A percentile compares a stretch with the other conserved stretches of the same genome.
Conservation (phyloP, 2,113 vertebrate genomes). For the Cyprinodon variegatus region DNA sequence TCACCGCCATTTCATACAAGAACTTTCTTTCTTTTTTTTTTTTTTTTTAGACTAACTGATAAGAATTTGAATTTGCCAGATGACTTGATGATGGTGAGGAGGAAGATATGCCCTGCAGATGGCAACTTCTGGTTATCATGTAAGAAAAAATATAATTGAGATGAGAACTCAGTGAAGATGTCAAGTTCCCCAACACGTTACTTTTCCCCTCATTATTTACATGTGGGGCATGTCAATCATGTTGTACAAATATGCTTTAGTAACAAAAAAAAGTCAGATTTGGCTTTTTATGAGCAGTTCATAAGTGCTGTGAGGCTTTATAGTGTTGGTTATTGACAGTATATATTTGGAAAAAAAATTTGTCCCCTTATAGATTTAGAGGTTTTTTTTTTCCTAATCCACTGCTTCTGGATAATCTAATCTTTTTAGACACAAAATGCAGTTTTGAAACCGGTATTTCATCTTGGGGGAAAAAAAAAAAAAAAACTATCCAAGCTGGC, state of each 20-base stretch:
- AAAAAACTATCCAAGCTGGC: no score
- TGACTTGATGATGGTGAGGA: conserved; percentile 54
- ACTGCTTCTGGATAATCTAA: no score
- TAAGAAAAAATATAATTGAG: conserved; percentile 15
- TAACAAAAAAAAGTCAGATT: neutral
- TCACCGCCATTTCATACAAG: conserved; percentile 65
- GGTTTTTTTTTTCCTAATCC: neutral
- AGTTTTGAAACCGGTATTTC: no score
- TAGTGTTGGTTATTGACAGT: neutral
- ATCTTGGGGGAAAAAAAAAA: no score
- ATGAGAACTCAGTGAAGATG: conserved; percentile 26
- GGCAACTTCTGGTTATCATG: conserved; percentile 28
- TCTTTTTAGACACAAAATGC: no score
- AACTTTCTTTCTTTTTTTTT: conserved; percentile 70
- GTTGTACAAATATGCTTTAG: neutral
- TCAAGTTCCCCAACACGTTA: conserved; percentile 13
- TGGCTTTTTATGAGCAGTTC: neutral
- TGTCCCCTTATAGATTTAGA: neutral
- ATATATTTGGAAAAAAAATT: neutral
- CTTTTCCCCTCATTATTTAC: conserved; percentile 20
- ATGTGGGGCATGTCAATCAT: conserved; percentile 24
- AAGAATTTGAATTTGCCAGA: conserved; percentile 74
- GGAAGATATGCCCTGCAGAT: conserved; percentile 10
- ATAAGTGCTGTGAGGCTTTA: neutral
- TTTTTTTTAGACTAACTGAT: conserved; percentile 60